Evolutionary conservation across 2,888 invertebrate genomes (phyloP).

Genomic region (Drosophila kuntzei): DNA sequence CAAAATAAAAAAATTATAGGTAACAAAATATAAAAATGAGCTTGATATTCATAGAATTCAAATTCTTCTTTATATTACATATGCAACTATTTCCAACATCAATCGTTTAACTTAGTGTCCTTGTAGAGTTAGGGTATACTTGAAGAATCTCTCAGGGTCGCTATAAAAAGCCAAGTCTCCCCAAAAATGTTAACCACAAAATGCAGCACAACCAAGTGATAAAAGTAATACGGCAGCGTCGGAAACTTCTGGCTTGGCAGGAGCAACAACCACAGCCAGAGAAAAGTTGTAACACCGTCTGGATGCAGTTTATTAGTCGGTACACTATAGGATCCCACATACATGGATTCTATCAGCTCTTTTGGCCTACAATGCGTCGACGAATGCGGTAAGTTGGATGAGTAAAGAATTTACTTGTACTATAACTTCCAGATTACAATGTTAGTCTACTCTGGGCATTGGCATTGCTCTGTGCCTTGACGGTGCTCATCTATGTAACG

Average conservation of each 20-base stretch:
- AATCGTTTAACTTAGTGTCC: background rate
- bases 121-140: background rate
- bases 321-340: constrained; percentile 56
- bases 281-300: constrained; percentile 10
- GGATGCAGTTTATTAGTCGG: constrained; percentile 50
- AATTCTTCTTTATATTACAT: background rate
- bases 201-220: constrained; percentile 31
- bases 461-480: constrained; percentile 65
- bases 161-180: constrained; percentile 41
- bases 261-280: background rate
- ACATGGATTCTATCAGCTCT: constrained; percentile 67
- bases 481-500: constrained; percentile 70
- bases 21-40: background rate
- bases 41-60: background rate
- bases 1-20: background rate
- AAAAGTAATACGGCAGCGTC: constrained; percentile 15
- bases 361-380: constrained; percentile 55
- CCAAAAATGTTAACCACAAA: constrained; percentile 7
- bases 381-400: constrained; percentile 65
- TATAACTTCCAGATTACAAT: background rate
- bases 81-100: background rate
- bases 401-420: background rate
- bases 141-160: too few species aligned
- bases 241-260: constrained; percentile 27
- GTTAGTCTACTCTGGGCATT: constrained; percentile 74